Percentiles rank a stretch among this genome's conserved stretches.
Conservation (phyloP, 2,888 invertebrate genomes). For the Ophion ventricosus region DNA sequence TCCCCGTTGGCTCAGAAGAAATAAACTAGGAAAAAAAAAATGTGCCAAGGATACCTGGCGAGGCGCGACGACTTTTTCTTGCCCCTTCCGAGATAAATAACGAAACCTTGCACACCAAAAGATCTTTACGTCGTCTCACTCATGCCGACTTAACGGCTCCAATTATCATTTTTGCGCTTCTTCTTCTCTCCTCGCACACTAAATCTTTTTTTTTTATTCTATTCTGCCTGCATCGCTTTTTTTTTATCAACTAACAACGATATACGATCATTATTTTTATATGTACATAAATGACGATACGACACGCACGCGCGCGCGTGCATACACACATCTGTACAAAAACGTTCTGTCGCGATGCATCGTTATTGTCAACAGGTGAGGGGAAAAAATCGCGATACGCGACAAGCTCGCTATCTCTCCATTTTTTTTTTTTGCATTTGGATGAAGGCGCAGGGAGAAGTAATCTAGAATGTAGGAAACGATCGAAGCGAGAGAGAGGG, state of each 20-base stretch:
- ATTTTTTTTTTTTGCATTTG: not conserved
- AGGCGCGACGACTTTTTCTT: slow-evolving; percentile 29
- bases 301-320: too few species aligned
- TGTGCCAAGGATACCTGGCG: slow-evolving; percentile 44
- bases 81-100: slow-evolving; percentile 18
- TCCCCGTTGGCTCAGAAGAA: slow-evolving; percentile 3
- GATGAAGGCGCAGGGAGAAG: not conserved
- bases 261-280: not conserved
- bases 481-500: not conserved
- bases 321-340: too few species aligned
- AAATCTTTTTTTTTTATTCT: not conserved
- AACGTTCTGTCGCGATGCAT: too few species aligned
- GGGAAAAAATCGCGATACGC: too few species aligned
- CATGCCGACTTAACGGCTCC: not conserved
- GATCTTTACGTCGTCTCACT: not conserved
- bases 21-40: slow-evolving; percentile 29
- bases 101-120: slow-evolving; percentile 47
- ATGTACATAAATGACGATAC: not conserved
- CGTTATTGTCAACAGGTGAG: too few species aligned
- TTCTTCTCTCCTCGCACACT: not conserved
- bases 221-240: not conserved
- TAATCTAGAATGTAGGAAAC: too few species aligned
- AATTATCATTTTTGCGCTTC: not conserved
- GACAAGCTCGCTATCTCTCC: not conserved
- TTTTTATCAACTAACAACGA: not conserved